Base-by-base conservation (phyloP, 2,888 invertebrate genomes). In the Pyralis farinalis region DNA sequence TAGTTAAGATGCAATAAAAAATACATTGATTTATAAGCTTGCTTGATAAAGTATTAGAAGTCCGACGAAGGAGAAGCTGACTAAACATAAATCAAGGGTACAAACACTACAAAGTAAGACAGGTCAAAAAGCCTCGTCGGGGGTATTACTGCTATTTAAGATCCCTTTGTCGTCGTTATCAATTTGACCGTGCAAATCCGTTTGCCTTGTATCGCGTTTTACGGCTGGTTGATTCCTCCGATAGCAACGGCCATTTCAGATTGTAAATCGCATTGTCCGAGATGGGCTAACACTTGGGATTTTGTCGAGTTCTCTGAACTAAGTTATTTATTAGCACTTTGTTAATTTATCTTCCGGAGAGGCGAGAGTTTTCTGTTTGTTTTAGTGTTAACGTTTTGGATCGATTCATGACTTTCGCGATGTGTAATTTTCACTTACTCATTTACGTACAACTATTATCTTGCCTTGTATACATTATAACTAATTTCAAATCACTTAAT, bases 101-200 rank as follows among this genome's bases (percentile, higher is more conserved):
- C 38, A 42, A 46, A 43, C 35, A 29, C 10, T n/a, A 27, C 38
- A 42, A 25, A 25, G 25, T 25, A n/a, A 25, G 25, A 7, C 25
- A 25, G 25, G 25, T 25, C 25, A 25, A 7, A 25, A 25, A n/a
- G 25, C 25, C 8, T n/a, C 29, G 36, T 35, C 7, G 7, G 12
- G 38, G 41, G 37, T 37, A 32, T 44, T 27, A 37, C 37, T 7
- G 37, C 28, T 28, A 35, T 44, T 40, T 43, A 47, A 40, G 42
- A 40, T 25, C 37, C 37, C 44, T 45, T 48, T 41, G 43, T 34
- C 55, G 40, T 43, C 42, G 44, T 55, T 63, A 66, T 58, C 66
- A 59, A 65, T 62, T 73, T 72, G 69, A 64, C 64, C 69, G 69
- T 65, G 55, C 55, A 70, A 71, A 67, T 66, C 67, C 65, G 52